These are phyloP conservation scores for Ophraella communa DNA, from an alignment of 2,888 invertebrate species.

Conservation along the genomic window DNA sequence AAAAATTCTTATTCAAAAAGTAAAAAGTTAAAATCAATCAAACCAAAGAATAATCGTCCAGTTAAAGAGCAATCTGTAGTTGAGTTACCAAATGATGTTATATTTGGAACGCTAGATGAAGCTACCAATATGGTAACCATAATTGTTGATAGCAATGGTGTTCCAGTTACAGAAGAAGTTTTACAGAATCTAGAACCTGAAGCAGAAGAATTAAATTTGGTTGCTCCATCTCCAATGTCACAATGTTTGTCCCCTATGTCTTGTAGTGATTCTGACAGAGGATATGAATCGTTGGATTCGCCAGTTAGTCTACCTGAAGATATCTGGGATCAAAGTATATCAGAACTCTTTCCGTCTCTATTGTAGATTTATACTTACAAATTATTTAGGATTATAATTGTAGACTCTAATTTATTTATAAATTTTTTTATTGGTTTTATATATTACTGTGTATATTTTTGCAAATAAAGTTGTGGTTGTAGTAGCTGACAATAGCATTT, in stretches of 20 bases:
- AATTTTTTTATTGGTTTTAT: conserved; percentile 22
- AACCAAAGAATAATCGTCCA: conserved; percentile 34
- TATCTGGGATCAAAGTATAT: conserved; percentile 75
- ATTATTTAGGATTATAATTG: background rate
- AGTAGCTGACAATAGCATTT: background rate
- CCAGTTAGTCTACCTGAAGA: conserved; percentile 63
- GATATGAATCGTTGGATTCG: conserved; percentile 72
- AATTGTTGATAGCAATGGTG: conserved; percentile 60
- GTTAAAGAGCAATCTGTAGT: background rate
- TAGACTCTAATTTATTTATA: conserved; percentile 21
- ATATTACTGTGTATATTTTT: conserved; percentile 13
- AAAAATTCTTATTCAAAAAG: conserved; percentile 4
- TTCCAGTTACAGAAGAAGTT: conserved; percentile 19
- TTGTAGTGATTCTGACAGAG: conserved; percentile 63
- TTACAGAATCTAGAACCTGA: background rate
- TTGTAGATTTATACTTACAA: conserved; percentile 58
- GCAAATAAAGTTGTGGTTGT: conserved; percentile 31
- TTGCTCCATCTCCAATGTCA: conserved; percentile 24
- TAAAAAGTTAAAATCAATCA: conserved; percentile 40
- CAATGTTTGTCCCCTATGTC: conserved; percentile 44
- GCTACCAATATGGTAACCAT: conserved; percentile 76
- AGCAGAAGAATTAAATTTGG: conserved; percentile 27
- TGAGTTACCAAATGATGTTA: conserved; percentile 42
- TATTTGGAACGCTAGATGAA: conserved; percentile 76
- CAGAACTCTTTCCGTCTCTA: conserved; percentile 79